Evolutionary conservation across 2,113 vertebrate species (phyloP), one percentile per base, ranked within the genome.

Genomic region (Solea solea): DNA sequence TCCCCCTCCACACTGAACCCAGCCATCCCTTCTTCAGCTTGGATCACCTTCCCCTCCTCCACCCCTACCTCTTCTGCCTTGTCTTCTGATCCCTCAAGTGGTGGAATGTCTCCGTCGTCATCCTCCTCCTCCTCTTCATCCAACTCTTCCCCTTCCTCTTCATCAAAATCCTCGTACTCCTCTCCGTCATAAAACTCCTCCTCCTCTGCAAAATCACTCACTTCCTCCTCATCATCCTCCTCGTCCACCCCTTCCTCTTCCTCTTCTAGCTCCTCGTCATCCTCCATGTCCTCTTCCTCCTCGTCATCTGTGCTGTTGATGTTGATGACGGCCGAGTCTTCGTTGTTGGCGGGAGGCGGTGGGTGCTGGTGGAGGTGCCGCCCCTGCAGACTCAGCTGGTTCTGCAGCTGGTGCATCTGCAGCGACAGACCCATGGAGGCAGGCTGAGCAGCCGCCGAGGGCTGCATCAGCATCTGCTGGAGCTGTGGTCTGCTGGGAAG

Each of bases 271-370:
- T 96, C 94, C 0, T 95, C 94, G 0, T 95, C 94, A 2, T 95
- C 93, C 12, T 95, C 95, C 68, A 94, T 91, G 52, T 95, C 95
- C 0, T 95, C 95, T 0, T 96, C 95, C 0, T 96, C 95, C 34
- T 97, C 96, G 0, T 97, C 96, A 4, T 96, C 95, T 0, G 95
- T 95, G 86, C 95, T 97, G 82, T 96, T 97, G 64, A 96, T 97
- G 80, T 96, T 96, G 78, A 96, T 96, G 62, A 96, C 93, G 0
- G 94, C 93, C 1, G 95, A 90, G 46, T 95, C 94, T 7, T 95
- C 93, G 2, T 95, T 94, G 73, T 68, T 86, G 41, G 90, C 21
- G 0, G 83, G 34, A 1, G 82, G 78, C 0, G 86, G 84, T 1
- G 76, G 88, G 4, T 90, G 90, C 69, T 81, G 90, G 67, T 89